Evolutionary conservation across 92 coral and sea anemone species (phyloP).

Genomic region (Montipora capitata): DNA sequence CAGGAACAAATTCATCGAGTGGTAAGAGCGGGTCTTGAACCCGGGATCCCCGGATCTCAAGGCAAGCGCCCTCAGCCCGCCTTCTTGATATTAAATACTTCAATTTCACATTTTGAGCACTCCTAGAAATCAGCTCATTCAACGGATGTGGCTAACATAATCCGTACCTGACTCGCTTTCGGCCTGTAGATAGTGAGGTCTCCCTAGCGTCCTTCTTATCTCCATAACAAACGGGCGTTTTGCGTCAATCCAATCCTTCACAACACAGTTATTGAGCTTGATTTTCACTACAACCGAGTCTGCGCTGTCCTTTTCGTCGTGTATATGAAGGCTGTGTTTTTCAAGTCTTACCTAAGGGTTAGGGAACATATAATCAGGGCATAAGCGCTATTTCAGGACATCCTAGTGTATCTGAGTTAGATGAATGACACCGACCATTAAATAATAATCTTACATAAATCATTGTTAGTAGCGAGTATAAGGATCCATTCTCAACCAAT

Average conservation of each 20-base stretch:
- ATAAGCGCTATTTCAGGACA: background rate
- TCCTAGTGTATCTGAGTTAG: background rate
- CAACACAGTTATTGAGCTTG: constrained; percentile 84
- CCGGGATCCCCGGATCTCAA: no score
- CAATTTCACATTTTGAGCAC: no score
- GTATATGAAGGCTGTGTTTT: constrained; percentile 74
- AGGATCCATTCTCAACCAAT: no score
- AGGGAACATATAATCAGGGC: background rate
- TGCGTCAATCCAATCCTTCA: constrained; percentile 75
- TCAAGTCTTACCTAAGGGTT: constrained; percentile 72
- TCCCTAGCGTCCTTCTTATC: constrained; percentile 75
- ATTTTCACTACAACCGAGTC: constrained; percentile 75
- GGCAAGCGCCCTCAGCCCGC: no score
- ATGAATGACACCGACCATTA: background rate
- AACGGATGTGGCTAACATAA: background rate
- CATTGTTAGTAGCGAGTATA: no score
- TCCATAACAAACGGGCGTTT: constrained; percentile 84
- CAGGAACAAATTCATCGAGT: no score
- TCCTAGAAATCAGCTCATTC: background rate
- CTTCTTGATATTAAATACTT: no score
- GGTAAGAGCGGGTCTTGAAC: no score
- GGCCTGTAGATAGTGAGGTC: constrained; percentile 92
- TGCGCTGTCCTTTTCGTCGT: constrained; percentile 67
- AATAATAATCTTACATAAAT: no score
- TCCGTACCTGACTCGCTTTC: constrained; percentile 83